These are phyloP conservation scores for Acanthosepion esculentum DNA, from an alignment of 2,888 invertebrate species.

Conservation along the genomic window DNA sequence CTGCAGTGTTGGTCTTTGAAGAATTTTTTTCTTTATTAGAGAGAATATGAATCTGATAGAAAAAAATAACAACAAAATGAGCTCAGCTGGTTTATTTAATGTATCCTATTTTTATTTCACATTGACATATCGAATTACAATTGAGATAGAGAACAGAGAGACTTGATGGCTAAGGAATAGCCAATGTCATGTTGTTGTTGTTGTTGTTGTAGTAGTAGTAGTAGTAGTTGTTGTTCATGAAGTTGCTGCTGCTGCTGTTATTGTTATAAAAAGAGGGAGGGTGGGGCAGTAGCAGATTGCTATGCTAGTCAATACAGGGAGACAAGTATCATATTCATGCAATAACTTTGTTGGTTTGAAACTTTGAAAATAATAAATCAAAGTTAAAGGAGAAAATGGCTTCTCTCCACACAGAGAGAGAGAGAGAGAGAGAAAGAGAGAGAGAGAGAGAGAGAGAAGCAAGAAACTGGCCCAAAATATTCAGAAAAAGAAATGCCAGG, in stretches of 20 bases:
- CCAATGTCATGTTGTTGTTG: constrained; percentile 33
- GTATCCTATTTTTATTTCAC: constrained; percentile 33
- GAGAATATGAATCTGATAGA: not conserved
- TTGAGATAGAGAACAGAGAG: not conserved
- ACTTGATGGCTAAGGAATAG: not conserved
- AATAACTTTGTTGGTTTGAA: not conserved
- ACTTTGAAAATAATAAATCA: not conserved
- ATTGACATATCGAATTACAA: constrained; percentile 11
- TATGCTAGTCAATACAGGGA: too few relatives aligned
- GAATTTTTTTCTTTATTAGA: not conserved
- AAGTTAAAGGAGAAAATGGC: too few relatives aligned
- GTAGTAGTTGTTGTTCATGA: not conserved
- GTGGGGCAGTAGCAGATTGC: not conserved
- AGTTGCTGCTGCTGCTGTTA: not conserved
- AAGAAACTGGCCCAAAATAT: not conserved
- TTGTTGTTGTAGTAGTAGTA: not conserved
- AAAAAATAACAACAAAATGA: constrained; percentile 33
- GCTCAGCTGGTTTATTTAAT: not conserved
- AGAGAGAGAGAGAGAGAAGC: not conserved
- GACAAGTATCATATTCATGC: not conserved
- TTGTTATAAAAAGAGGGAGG: not conserved
- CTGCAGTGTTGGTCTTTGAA: not conserved
- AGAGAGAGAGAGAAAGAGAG: not conserved
- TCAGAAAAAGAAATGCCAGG: not conserved
- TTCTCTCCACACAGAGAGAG: not conserved